Evolutionary conservation across 2,113 vertebrate genomes (phyloP).

Genomic region (Dasypus novemcinctus): DNA sequence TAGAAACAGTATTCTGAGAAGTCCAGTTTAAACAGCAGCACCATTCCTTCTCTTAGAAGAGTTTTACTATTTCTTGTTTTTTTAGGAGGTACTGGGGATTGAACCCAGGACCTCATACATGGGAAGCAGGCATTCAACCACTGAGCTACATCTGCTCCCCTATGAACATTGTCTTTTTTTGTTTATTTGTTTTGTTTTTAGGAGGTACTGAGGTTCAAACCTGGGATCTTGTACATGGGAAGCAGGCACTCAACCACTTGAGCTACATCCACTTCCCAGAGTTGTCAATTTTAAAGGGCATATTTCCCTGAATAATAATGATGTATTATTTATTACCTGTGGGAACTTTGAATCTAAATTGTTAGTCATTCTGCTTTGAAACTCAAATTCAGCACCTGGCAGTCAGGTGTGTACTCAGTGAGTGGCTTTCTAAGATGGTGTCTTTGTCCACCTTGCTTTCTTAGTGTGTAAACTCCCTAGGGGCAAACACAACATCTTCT

Average conservation of each 20-base stretch:
- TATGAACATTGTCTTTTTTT: too few relatives aligned
- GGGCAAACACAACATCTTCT: slow-evolving; percentile 21
- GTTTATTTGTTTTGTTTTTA: too few relatives aligned
- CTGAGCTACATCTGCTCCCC: too few relatives aligned
- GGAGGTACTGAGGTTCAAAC: too few relatives aligned
- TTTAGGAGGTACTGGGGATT: too few relatives aligned
- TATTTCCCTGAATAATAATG: not conserved
- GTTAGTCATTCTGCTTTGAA: slow-evolving; percentile 40
- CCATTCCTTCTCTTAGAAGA: not conserved
- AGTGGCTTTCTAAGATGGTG: not conserved
- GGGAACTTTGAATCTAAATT: not conserved
- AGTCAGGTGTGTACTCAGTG: not conserved
- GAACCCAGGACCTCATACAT: too few relatives aligned
- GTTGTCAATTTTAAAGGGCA: not conserved
- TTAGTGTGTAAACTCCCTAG: not conserved
- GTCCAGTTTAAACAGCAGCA: not conserved
- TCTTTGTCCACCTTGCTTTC: slow-evolving; percentile 33
- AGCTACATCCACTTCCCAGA: too few relatives aligned
- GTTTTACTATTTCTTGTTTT: not conserved
- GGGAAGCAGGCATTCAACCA: too few relatives aligned
- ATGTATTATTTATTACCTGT: not conserved
- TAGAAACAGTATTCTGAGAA: not conserved
- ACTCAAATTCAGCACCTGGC: not conserved
- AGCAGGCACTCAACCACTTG: too few relatives aligned
- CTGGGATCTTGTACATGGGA: too few relatives aligned